Base-by-base conservation (phyloP, 37 sponge, comb jelly and placozoan species). In the Mnemiopsis leidyi region DNA sequence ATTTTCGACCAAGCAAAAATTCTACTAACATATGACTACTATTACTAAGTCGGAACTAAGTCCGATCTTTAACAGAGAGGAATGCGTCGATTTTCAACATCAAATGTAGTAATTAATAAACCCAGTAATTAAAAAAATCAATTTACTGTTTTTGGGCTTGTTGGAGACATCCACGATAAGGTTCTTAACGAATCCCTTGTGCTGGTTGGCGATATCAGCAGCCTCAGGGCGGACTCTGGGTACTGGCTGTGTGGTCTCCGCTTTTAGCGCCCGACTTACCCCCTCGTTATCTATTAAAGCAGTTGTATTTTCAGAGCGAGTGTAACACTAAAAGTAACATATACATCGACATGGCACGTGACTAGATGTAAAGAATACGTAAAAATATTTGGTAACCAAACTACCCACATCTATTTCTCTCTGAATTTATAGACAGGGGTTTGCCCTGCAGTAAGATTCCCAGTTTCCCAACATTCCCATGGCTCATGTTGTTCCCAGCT, bases 201-300 rank as follows among this genome's bases (percentile, higher is more conserved):
- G 93, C 23, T 77, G 93, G 5, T 69, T 48, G n/a, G 93, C 93
- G 69, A 93, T 93, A 26, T 93, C 93, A 3, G 32, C 76, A 29
- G 93, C 93, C 68, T 93, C 93, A 13, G 93, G 93, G 32, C 88
- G 68, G 0, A 93, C 93, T 25, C 93, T 23, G 7, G 85, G 76
- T 9, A 7, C 77, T 0, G 93, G 93, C 61, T 26, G 36, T n/a
- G 90, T 21, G 33, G 29, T 25, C 48, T 38, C 90, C 16, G 90
- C 90, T 23, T 13, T 33, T n/a, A 85, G 48, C n/a, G 36, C 90
- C 2, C 90, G n/a, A 1, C 48, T 36, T 18, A 85, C 90, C 29
- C 90, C 90, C 48, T 85, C 90, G 16, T 33, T 33, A 40, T 85
- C 90, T 85, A 48, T 13, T 18, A 48, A 18, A 48, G 13, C 61